These are phyloP conservation scores for Agapornis canus DNA, from an alignment of 2,797 vertebrate genomes.

Conservation along the genomic window DNA sequence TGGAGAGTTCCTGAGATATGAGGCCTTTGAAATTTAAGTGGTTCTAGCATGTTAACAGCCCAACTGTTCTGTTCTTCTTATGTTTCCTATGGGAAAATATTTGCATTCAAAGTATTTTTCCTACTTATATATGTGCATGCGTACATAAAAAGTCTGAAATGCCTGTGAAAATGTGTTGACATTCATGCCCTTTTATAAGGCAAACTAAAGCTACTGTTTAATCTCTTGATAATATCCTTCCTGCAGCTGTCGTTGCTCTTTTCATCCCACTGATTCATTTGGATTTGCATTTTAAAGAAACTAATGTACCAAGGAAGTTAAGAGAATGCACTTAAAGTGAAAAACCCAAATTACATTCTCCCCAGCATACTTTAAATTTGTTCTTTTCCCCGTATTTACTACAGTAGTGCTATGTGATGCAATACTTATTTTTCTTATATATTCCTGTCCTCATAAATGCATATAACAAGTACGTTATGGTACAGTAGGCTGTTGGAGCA, in stretches of 20 bases:
- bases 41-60: background rate
- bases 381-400: background rate
- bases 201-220: background rate
- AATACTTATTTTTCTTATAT: background rate
- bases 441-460: background rate
- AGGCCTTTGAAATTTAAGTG: background rate
- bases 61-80: background rate
- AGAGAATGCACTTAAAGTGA: background rate
- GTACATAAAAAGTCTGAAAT: background rate
- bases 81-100: background rate
- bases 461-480: background rate
- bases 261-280: constrained; percentile 13
- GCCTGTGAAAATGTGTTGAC: background rate
- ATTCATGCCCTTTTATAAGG: background rate
- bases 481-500: background rate
- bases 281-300: background rate
- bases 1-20: background rate
- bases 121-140: background rate
- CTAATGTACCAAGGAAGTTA: background rate
- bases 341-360: background rate
- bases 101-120: background rate
- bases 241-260: constrained; percentile 34
- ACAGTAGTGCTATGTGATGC: background rate
- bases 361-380: background rate
- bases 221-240: constrained; percentile 29